A percentile compares a stretch with the other conserved stretches of the same genome.
These are phyloP conservation scores for Neogale vison DNA, from an alignment of 2,113 vertebrate genomes.

Conservation along the genomic window DNA sequence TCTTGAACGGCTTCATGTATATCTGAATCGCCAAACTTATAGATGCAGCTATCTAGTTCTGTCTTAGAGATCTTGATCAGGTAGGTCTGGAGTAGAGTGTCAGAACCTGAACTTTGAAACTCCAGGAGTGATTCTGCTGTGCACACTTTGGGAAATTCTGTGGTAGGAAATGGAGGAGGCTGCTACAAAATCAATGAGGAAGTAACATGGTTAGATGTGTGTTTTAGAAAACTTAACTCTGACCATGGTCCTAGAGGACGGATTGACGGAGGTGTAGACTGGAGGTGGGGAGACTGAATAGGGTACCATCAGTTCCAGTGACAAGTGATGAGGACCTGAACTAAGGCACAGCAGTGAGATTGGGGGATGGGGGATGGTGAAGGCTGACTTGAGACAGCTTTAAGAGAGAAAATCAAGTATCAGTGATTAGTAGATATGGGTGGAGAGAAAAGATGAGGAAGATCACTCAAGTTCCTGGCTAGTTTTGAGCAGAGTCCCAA, in stretches of 20 bases:
- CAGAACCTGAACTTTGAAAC: neutral
- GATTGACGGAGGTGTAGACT: neutral
- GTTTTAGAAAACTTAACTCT: constrained; percentile 2
- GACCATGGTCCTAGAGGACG: neutral
- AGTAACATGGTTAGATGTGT: neutral
- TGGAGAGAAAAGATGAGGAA: neutral
- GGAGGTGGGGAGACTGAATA: neutral
- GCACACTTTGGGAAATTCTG: neutral
- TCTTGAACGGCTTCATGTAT: neutral
- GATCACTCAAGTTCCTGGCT: neutral
- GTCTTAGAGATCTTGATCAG: neutral
- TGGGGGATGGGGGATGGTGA: neutral
- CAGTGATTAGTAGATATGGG: neutral
- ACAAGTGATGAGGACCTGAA: neutral
- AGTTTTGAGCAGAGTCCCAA: neutral
- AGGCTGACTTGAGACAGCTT: neutral
- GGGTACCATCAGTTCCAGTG: neutral
- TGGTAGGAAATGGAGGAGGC: neutral
- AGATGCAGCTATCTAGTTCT: neutral
- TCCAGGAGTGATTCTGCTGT: neutral
- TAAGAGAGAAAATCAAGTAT: neutral
- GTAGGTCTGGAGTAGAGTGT: neutral
- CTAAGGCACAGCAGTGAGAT: neutral
- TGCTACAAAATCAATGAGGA: constrained; percentile 4
- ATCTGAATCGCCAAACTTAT: neutral